Percentiles rank a stretch among this genome's conserved stretches.
These are phyloP conservation scores for Mastacembelus armatus DNA, from an alignment of 2,797 vertebrate species.

Conservation along the genomic window DNA sequence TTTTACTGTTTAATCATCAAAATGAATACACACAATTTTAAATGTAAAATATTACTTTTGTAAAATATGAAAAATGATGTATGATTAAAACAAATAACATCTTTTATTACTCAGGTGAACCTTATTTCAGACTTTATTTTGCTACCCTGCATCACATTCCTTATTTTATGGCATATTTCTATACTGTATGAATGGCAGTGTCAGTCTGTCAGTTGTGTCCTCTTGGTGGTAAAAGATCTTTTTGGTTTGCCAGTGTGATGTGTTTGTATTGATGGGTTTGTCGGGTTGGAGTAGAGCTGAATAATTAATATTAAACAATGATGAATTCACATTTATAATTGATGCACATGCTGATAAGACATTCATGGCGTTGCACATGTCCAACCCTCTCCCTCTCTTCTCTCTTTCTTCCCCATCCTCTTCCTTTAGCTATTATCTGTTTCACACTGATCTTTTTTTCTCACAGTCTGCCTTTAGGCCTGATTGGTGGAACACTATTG, in stretches of 20 bases:
- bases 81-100: background rate
- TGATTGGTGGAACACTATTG: slow-evolving; percentile 30
- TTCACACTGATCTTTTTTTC: background rate
- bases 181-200: too few species aligned
- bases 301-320: slow-evolving; percentile 12
- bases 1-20: background rate
- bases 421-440: background rate
- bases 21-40: slow-evolving; percentile 13
- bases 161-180: too few species aligned
- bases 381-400: too few species aligned
- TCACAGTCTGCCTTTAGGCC: slow-evolving; percentile 12
- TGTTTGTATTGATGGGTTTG: background rate
- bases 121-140: too few species aligned
- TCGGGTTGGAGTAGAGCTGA: background rate
- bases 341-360: background rate
- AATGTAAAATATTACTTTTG: background rate
- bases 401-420: background rate
- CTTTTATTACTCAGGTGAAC: background rate
- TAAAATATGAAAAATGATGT: background rate
- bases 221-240: too few species aligned
- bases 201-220: too few species aligned
- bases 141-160: too few species aligned
- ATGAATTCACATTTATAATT: slow-evolving; percentile 21
- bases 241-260: background rate
- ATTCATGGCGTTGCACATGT: background rate